Evolutionary conservation across 2,113 vertebrate genomes (phyloP), one percentile per base, ranked within the genome.

Genomic region (Bettongia penicillata): DNA sequence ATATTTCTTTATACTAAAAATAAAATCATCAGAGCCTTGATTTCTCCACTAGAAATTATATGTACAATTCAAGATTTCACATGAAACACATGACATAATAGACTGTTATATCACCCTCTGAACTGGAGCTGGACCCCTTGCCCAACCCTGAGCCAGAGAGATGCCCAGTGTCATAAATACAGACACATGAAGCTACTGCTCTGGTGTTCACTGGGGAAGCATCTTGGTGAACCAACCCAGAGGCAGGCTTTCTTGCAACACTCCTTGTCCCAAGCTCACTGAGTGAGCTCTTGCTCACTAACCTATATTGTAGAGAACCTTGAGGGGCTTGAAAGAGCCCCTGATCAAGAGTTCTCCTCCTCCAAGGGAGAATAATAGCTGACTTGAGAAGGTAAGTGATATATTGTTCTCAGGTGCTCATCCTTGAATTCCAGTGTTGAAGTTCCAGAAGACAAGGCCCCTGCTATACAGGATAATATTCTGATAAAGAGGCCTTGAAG

Each of bases 11-110:
- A 98, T 98, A 99, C 98, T 98, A 98, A 98, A 98, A 99, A 97
- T 97, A 98, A 98, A 99, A 97, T 97, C 97, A 97, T 98, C 98
- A 98, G 98, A 98, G 98, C 98, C 98, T 99, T 98, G 98, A 99
- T 98, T 99, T 98, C 96, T 98, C 98, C 99, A 98, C 98, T 98
- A 99, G 98, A 98, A 98, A 98, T 98, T 99, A 99, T 98, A 99
- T 98, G 84, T 98, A 99, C 98, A 98, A 98, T 98, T 99, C 98
- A 99, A 98, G 98, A 98, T 98, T 99, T 98, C 98, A 99, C 99
- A 99, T 99, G 99, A 98, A 99, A 99, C 98, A 99, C 98, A 98
- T 98, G 98, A 98, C 98, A 53, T 98, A 98, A 99, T 98, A 98
- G 98, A 99, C 97, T 96, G 94, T 98, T 98, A 98, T 98, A 98